Evolutionary conservation across 2,888 invertebrate species (phyloP).

Genomic region (Agrotis segetum): DNA sequence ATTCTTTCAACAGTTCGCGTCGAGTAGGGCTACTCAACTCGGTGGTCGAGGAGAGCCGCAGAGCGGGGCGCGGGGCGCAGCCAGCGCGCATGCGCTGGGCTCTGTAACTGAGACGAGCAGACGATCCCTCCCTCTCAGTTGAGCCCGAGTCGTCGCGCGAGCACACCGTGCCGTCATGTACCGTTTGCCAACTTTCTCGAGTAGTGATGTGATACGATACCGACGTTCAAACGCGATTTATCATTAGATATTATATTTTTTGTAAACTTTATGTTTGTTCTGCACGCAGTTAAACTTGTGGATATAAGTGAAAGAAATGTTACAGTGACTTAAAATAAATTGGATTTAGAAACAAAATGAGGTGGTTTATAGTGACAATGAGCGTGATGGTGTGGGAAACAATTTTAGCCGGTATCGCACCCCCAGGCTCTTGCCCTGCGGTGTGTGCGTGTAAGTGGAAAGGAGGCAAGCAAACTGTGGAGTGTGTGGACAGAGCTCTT

Average conservation of each 20-base stretch:
- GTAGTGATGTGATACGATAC: constrained; percentile 90
- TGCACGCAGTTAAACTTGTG: constrained; percentile 67
- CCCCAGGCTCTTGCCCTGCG: constrained; percentile 93
- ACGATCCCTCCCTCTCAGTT: constrained; percentile 89
- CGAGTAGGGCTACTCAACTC: constrained; percentile 86
- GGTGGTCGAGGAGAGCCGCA: constrained; percentile 88
- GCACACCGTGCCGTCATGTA: constrained; percentile 92
- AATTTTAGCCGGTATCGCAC: constrained; percentile 84
- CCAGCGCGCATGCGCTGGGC: constrained; percentile 88
- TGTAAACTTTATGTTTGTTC: constrained; percentile 69
- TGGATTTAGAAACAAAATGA: constrained; percentile 84
- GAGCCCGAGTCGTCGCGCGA: constrained; percentile 84
- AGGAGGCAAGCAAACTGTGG: constrained; percentile 97
- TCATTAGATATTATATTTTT: constrained; percentile 70
- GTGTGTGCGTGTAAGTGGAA: constrained; percentile 98
- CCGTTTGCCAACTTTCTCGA: constrained; percentile 89
- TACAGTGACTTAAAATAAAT: constrained; percentile 78
- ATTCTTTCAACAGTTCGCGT: constrained; percentile 88
- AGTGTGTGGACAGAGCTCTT: constrained; percentile 96
- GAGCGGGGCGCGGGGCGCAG: constrained; percentile 88
- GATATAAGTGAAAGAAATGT: constrained; percentile 74
- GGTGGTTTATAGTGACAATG: constrained; percentile 87
- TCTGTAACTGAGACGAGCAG: constrained; percentile 84
- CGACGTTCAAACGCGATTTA: constrained; percentile 76
- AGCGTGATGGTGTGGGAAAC: constrained; percentile 86